These are phyloP conservation scores for Eudorcas thomsonii DNA, from an alignment of 2,113 vertebrate species.

Conservation along the genomic window DNA sequence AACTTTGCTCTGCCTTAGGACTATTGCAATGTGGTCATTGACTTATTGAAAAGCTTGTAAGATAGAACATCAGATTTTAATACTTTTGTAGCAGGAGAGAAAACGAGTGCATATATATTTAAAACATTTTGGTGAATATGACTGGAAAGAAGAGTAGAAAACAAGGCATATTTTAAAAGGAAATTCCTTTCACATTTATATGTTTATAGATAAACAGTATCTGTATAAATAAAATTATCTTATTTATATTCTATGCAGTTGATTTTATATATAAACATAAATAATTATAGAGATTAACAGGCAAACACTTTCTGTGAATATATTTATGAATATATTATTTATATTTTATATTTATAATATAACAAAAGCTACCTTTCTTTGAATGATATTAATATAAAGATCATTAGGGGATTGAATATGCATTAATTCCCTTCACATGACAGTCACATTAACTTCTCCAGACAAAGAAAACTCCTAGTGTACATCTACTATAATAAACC, in stretches of 20 bases:
- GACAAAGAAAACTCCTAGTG: background rate
- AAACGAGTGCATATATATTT: background rate
- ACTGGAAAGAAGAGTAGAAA: background rate
- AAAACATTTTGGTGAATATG: background rate
- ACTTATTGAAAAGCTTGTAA: background rate
- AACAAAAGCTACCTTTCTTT: background rate
- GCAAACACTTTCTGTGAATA: background rate
- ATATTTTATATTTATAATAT: background rate
- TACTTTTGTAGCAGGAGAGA: background rate
- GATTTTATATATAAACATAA: background rate
- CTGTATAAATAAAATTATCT: background rate
- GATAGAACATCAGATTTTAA: background rate
- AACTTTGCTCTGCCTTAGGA: background rate
- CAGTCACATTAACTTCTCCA: background rate
- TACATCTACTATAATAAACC: background rate
- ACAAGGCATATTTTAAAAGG: background rate
- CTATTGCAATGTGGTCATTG: background rate
- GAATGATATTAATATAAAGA: background rate
- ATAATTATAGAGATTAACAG: background rate
- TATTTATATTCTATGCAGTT: background rate
- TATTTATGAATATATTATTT: background rate
- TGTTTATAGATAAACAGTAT: background rate
- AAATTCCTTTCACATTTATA: background rate
- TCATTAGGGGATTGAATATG: background rate
- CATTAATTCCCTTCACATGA: background rate